Evolutionary conservation across 2,797 vertebrate species (phyloP), one percentile per base, ranked within the genome.

Genomic region (Rousettus madagascariensis): DNA sequence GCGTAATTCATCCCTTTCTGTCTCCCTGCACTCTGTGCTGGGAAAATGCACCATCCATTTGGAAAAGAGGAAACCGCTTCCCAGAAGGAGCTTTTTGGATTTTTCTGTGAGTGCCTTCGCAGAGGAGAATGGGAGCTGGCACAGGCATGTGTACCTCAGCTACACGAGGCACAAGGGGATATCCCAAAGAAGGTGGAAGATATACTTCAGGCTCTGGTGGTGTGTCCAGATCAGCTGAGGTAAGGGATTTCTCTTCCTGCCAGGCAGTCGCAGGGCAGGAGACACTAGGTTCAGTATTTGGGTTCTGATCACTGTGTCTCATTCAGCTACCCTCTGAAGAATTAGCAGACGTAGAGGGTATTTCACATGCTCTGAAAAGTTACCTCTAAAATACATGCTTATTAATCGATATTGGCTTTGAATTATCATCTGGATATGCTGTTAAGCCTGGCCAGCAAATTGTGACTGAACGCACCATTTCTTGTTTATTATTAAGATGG

Each of bases 121-220:
- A 98, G 97, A 6, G 99, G 99, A 16, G 98, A 99, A 96, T 99
- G 99, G 99, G 99, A 99, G 98, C 98, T 99, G 83, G 99, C 99
- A 0, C 98, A 98, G 59, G 99, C 99, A 41, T 99, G 99, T 43
- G 98, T 99, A 41, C 98, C 98, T 36, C 99, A 99, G 97, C 98
- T 99, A 94, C 98, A 98, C 22, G 97, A 96, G 65, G 98, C 98
- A 22, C 88, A 94, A 0, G 98, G 98, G 26, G 98, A 97, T 41
- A 98, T 98, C 49, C 80, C 98, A 0, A 96, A 97, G 87, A 97
- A 97, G 3, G 98, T 99, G 49, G 98, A 97, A 92, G 98, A 98
- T 16, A 98, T 99, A 78, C 98, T 99, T 79, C 98, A 97, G 96
- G 99, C 99, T 6, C 98, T 99, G 49, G 97, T 99, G 33, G 96